These are phyloP conservation scores for Vidua chalybeata DNA, from an alignment of 2,113 vertebrate genomes.

Conservation along the genomic window DNA sequence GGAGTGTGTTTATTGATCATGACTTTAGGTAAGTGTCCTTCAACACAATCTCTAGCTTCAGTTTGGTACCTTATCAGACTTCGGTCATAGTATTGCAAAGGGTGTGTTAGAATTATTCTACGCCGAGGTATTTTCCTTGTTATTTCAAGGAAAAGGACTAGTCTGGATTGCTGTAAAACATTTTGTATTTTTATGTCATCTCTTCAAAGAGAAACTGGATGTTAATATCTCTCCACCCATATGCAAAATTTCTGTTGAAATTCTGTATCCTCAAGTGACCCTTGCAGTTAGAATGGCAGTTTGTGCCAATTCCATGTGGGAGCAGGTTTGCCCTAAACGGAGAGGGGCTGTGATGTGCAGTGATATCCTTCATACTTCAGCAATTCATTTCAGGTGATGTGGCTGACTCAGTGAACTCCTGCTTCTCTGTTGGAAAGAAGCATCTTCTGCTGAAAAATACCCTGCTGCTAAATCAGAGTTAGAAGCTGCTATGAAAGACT, in stretches of 20 bases:
- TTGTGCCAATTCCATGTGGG: background rate
- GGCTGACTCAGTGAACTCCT: background rate
- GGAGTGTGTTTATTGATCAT: background rate
- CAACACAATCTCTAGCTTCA: background rate
- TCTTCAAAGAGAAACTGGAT: background rate
- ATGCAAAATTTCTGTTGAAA: background rate
- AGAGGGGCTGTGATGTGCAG: background rate
- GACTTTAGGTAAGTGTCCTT: background rate
- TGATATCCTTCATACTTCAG: background rate
- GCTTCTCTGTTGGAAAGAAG: background rate
- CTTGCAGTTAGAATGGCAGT: background rate
- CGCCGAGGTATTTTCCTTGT: background rate
- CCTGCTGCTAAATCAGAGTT: background rate
- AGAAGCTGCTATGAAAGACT: background rate
- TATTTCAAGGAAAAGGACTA: background rate
- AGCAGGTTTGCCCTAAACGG: background rate
- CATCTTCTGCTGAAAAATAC: background rate
- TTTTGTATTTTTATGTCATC: background rate
- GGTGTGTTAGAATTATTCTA: background rate
- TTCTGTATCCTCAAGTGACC: background rate
- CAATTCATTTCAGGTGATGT: background rate
- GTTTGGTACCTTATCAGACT: background rate
- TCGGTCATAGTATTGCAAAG: background rate
- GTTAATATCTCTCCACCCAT: background rate
- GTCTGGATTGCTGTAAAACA: background rate